phyloP scores from a whole-genome alignment of 2,797 vertebrate species.

The Geotrypetes seraphini region DNA sequence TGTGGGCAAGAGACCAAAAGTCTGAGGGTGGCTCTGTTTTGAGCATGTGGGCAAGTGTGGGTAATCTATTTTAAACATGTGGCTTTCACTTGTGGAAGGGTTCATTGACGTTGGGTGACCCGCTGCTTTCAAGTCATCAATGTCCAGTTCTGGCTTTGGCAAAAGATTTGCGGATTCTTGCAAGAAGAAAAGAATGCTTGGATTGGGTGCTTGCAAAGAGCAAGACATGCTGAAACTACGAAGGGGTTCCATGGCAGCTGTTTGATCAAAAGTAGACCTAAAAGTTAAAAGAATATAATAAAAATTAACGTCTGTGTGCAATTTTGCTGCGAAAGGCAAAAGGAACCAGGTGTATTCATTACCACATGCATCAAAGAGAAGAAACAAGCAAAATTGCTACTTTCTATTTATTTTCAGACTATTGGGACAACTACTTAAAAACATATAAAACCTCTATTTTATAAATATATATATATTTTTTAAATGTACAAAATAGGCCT shows the following conservation, averaged over 20 bases:
- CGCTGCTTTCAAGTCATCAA: background rate
- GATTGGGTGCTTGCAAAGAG: slow-evolving; percentile 26
- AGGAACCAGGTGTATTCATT: too few species aligned
- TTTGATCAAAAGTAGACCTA: background rate
- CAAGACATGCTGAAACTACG: background rate
- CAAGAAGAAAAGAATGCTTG: slow-evolving; percentile 52
- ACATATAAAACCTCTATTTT: too few species aligned
- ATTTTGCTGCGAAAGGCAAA: too few species aligned
- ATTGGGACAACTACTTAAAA: too few species aligned
- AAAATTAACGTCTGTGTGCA: too few species aligned
- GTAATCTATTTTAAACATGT: too few species aligned
- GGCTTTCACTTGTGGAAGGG: background rate
- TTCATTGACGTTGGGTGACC: background rate
- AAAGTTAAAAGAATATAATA: background rate
- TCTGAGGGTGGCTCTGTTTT: slow-evolving; percentile 1
- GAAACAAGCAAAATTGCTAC: too few species aligned
- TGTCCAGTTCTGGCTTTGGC: slow-evolving; percentile 15
- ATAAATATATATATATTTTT: too few species aligned
- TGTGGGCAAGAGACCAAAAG: background rate
- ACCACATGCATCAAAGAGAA: too few species aligned
- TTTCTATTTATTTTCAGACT: too few species aligned
- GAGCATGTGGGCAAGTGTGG: background rate
- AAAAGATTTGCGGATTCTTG: slow-evolving; percentile 58
- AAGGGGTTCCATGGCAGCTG: background rate
- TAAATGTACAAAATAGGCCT: too few species aligned